Conservation (phyloP, 2,113 vertebrate genomes). For the Gavia stellata region DNA sequence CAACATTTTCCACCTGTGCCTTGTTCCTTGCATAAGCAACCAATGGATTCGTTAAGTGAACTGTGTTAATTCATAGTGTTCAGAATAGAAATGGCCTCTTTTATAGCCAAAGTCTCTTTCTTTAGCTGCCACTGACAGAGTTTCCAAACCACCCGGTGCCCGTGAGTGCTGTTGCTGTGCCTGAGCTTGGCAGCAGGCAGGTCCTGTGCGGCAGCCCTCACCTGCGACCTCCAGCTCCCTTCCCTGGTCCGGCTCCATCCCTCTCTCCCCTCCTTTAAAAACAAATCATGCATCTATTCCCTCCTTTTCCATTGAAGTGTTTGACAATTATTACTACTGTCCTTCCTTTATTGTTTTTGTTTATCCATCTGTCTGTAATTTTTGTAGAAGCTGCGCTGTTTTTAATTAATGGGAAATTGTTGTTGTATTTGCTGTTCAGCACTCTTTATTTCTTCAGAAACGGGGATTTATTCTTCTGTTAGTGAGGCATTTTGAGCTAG, state of each 20-base stretch:
- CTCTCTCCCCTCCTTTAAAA: not conserved
- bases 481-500: not conserved
- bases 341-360: not conserved
- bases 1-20: not conserved
- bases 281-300: not conserved
- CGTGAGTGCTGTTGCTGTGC: rapidly evolving
- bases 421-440: not conserved
- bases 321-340: not conserved
- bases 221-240: not conserved
- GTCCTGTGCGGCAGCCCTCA: not conserved
- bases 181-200: not conserved
- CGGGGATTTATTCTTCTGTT: not conserved
- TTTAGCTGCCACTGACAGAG: not conserved
- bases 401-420: not conserved
- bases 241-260: not conserved
- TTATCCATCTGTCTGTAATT: slow-evolving; percentile 12
- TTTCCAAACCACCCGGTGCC: not conserved
- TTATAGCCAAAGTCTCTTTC: not conserved
- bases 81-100: not conserved
- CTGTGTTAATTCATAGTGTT: not conserved
- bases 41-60: not conserved
- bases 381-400: not conserved
- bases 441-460: not conserved
- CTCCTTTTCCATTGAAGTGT: not conserved
- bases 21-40: not conserved